Conservation (phyloP, 1,140 invertebrate genomes). For the Halictus rubicundus region DNA sequence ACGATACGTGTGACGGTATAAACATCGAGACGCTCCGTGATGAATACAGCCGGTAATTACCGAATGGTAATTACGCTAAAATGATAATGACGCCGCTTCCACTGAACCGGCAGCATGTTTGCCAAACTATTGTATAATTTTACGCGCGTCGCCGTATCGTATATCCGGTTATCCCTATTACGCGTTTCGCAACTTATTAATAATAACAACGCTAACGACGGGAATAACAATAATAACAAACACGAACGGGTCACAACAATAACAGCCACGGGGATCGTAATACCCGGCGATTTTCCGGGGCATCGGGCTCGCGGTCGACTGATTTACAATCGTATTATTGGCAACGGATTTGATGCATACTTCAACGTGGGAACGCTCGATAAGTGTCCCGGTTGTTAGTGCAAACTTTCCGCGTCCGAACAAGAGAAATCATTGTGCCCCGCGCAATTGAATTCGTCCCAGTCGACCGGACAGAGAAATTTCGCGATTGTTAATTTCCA, state of each 20-base stretch:
- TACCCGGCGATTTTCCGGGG: not conserved
- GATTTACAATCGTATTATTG: conserved; percentile 7
- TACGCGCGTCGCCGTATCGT: conserved; percentile 28
- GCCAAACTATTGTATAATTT: conserved; percentile 64
- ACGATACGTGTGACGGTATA: conserved; percentile 51
- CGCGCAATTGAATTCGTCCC: not conserved
- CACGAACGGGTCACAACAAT: not conserved
- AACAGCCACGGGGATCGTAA: not conserved
- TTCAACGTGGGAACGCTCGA: not conserved
- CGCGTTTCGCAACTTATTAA: conserved; percentile 49
- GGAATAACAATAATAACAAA: conserved; percentile 13
- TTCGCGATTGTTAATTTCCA: conserved; percentile 29
- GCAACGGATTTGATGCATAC: not conserved
- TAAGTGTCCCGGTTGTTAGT: not conserved
- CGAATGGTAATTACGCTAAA: conserved; percentile 64
- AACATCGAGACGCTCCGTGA: conserved; percentile 48
- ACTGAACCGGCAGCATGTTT: conserved; percentile 41
- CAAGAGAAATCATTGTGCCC: not conserved
- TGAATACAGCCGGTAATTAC: conserved; percentile 62
- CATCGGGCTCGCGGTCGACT: not conserved
- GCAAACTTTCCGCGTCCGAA: not conserved
- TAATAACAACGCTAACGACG: conserved; percentile 39
- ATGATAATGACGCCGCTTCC: conserved; percentile 62
- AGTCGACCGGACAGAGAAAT: not conserved
- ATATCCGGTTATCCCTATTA: conserved; percentile 43